Percentiles rank a stretch among this genome's conserved stretches.
phyloP scores from a whole-genome alignment of 2,797 vertebrate genomes.

The Sciurus vulgaris region DNA sequence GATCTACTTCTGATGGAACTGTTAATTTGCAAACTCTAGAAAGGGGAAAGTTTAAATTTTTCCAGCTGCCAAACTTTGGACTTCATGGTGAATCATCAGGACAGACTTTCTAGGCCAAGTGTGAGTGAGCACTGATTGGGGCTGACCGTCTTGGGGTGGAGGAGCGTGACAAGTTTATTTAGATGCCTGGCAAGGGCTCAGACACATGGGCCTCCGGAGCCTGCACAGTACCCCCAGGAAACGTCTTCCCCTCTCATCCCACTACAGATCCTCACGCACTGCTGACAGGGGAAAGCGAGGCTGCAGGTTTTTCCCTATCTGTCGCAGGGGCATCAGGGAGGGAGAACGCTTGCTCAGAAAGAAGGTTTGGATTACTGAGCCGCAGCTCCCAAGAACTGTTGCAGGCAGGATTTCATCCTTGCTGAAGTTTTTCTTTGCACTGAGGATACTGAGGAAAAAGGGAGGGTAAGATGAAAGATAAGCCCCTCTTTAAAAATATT shows the following conservation, averaged over 20 bases:
- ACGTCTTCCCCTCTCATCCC: neutral
- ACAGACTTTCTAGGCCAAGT: slow-evolving; percentile 53
- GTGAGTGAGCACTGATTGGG: neutral
- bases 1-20: slow-evolving; percentile 13
- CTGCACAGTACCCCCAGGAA: neutral
- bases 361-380: slow-evolving; percentile 41
- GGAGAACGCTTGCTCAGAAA: slow-evolving; percentile 42
- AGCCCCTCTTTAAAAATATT: slow-evolving; percentile 53
- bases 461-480: slow-evolving; percentile 53
- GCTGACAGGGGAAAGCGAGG: slow-evolving; percentile 23
- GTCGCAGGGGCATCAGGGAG: slow-evolving; percentile 48
- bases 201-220: neutral
- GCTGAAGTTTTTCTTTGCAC: slow-evolving; percentile 51
- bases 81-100: slow-evolving; percentile 37
- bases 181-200: slow-evolving; percentile 18
- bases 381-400: neutral
- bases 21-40: slow-evolving; percentile 59
- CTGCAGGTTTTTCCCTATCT: accelerated
- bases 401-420: slow-evolving; percentile 19
- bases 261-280: neutral
- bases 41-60: slow-evolving; percentile 63
- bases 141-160: neutral
- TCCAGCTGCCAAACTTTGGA: slow-evolving; percentile 49
- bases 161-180: slow-evolving; percentile 27
- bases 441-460: slow-evolving; percentile 45